A percentile compares a stretch with the other conserved stretches of the same genome.
Evolutionary conservation across 1,140 invertebrate genomes (phyloP).

Genomic region (Megathymus violae): DNA sequence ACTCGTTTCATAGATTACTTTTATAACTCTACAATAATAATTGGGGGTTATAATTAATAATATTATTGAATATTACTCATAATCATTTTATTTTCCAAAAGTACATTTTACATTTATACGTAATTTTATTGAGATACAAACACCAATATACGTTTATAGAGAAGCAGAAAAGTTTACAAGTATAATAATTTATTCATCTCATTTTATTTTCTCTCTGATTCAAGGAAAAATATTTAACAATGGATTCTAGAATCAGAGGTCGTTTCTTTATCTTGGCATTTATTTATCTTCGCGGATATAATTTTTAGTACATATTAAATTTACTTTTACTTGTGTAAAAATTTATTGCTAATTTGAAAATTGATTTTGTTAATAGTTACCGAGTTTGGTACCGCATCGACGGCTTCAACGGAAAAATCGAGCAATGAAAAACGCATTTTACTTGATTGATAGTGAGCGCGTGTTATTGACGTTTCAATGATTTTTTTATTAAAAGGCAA

Average conservation of each 20-base stretch:
- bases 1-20: slow-evolving; percentile 2
- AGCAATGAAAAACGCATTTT: slow-evolving; percentile 15
- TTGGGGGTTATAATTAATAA: slow-evolving; percentile 1
- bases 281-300: not conserved
- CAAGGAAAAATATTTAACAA: slow-evolving; percentile 1
- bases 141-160: slow-evolving; percentile 1
- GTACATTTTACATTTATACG: slow-evolving; percentile 1
- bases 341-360: not conserved
- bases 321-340: too few species aligned
- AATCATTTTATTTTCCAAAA: not conserved
- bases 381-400: slow-evolving; percentile 17
- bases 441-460: slow-evolving; percentile 23
- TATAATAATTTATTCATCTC: not conserved
- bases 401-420: slow-evolving; percentile 2
- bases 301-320: not conserved
- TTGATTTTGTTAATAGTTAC: not conserved
- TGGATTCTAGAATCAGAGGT: not conserved
- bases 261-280: slow-evolving; percentile 3
- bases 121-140: not conserved
- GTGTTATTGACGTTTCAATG: slow-evolving; percentile 26
- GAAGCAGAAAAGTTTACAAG: not conserved
- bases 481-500: slow-evolving; percentile 1
- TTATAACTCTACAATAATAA: slow-evolving; percentile 2
- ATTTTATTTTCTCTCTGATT: not conserved
- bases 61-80: not conserved